These are phyloP conservation scores for Toxonevra muliebris DNA, from an alignment of 2,888 invertebrate species.

Conservation along the genomic window DNA sequence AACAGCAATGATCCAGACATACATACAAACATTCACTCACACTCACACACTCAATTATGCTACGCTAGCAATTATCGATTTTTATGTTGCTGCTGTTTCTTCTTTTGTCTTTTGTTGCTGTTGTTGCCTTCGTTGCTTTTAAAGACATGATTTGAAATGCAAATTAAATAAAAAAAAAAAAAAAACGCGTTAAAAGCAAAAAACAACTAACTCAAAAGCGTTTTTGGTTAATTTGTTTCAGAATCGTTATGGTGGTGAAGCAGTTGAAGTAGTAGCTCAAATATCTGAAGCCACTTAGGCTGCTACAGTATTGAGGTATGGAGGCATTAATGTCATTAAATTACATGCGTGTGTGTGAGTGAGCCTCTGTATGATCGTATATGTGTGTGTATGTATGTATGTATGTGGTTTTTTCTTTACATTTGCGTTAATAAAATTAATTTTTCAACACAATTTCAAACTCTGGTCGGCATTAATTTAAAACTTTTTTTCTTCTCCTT, in stretches of 20 bases:
- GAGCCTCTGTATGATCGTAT: neutral
- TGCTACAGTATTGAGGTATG: neutral
- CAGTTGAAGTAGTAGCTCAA: neutral
- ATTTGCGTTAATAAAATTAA: constrained; percentile 24
- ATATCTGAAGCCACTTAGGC: no score
- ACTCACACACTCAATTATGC: no score
- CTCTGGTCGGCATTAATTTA: constrained; percentile 18
- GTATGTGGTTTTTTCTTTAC: constrained; percentile 1
- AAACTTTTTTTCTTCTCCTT: constrained; percentile 14
- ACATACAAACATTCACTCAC: no score
- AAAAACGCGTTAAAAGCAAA: constrained; percentile 13
- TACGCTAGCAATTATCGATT: neutral
- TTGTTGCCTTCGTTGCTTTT: constrained; percentile 19
- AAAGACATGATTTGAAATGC: constrained; percentile 37
- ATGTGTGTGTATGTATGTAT: neutral
- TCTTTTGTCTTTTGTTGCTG: no score
- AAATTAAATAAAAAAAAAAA: constrained; percentile 20
- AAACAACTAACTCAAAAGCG: neutral
- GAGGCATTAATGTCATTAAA: neutral
- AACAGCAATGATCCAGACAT: neutral
- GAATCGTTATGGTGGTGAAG: constrained; percentile 12
- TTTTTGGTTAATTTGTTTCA: constrained; percentile 14
- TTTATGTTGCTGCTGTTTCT: neutral
- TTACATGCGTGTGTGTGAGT: neutral
- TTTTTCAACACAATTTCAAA: constrained; percentile 27